Evolutionary conservation across 2,888 invertebrate species (phyloP), one percentile per base, ranked within the genome.

Genomic region (Orchesellides sinensis): DNA sequence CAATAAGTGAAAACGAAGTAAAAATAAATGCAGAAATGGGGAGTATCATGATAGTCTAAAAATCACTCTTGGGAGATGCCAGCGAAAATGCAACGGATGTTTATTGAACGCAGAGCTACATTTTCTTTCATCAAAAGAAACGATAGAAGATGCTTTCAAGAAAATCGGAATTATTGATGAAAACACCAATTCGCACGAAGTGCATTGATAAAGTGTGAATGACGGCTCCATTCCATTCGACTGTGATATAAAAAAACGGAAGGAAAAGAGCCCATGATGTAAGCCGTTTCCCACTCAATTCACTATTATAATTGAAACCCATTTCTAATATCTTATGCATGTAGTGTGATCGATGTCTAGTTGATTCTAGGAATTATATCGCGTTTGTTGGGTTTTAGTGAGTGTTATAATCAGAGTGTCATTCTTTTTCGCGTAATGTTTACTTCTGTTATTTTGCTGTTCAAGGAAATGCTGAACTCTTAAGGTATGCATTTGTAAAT

Each of bases 161-260:
- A 23, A 66, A 69, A 70, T 77, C 70, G 65, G 82, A 83, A 83
- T 83, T 83, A 83, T 83, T 75, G 82, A 83, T 83, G 77, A 83
- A 82, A 81, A 74, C 68, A 40, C 63, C 61, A 75, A 72, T 77
- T 81, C 68, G 73, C 69, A 65, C 69, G 59, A 52, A 82, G 35
- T 75, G 69, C 65, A 69, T 75, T 82, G 77, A 83, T 77, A 65
- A 73, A 83, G 82, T 77, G 82, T 75, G 82, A 83, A 70, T 83
- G 75, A 77, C 82, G 82, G 82, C 82, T 83, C 75, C 72, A 70
- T 72, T 74, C 56, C 49, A 8, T 52, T 23, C 35, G n/a, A n/a
- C n/a, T 47, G 59, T 66, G 73, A 4, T 35, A 32, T 61, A 29
- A 19, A 52, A 1, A 17, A 21, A 32, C 12, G 17, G 17, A 23